These are phyloP conservation scores for Channallabes apus DNA, from an alignment of 2,797 vertebrate species.

Conservation along the genomic window DNA sequence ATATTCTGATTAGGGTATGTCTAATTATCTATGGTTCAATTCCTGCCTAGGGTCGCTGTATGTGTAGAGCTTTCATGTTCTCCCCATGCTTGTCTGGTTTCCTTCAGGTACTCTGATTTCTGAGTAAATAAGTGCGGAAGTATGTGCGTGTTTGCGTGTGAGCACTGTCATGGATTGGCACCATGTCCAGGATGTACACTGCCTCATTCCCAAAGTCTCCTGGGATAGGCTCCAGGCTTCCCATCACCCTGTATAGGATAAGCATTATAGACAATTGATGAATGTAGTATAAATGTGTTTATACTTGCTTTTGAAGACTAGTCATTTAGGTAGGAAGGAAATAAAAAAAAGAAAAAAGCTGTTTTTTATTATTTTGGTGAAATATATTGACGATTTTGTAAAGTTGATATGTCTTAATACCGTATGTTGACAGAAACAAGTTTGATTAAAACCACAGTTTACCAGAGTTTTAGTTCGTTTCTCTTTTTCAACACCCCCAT, in stretches of 20 bases:
- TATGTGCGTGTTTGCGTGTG: no score
- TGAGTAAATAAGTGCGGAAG: no score
- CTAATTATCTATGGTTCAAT: background rate
- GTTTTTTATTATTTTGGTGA: background rate
- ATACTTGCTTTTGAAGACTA: background rate
- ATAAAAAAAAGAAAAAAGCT: background rate
- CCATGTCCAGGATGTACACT: no score
- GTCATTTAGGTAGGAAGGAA: background rate
- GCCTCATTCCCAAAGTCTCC: no score
- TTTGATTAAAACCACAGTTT: background rate
- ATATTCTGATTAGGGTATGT: background rate
- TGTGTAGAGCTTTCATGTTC: no score
- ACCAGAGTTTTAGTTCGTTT: background rate
- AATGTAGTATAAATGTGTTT: background rate
- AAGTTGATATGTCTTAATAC: background rate
- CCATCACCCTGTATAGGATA: no score
- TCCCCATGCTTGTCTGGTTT: no score
- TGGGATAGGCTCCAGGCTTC: no score
- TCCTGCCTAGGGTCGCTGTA: no score
- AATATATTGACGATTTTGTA: background rate
- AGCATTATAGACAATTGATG: no score
- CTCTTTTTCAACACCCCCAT: background rate
- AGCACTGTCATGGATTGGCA: no score
- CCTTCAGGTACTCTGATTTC: no score
- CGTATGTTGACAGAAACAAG: background rate